Conservation (phyloP, 2,888 invertebrate genomes). For the Cylloceria caligata region DNA sequence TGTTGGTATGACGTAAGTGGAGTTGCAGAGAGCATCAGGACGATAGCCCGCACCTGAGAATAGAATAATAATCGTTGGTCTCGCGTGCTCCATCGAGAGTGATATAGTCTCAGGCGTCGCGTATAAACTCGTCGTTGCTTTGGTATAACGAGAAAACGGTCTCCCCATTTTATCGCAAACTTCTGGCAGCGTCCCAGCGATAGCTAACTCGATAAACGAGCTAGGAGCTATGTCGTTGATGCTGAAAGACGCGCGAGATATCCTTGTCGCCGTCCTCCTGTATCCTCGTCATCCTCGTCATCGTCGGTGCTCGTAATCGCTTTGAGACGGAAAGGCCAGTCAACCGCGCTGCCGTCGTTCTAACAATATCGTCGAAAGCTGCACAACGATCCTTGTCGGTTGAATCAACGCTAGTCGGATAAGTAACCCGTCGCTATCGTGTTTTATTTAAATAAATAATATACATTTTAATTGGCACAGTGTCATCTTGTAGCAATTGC, state of each 20-base stretch:
- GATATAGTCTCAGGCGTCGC: slow-evolving; percentile 40
- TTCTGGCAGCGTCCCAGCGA: slow-evolving; percentile 26
- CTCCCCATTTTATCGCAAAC: slow-evolving; percentile 22
- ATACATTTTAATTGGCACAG: slow-evolving; percentile 26
- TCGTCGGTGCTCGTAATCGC: slow-evolving; percentile 30
- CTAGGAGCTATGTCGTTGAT: not conserved
- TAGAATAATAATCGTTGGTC: slow-evolving; percentile 42
- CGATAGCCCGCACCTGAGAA: slow-evolving; percentile 40
- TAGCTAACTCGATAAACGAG: slow-evolving; percentile 5
- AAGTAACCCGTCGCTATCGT: not conserved
- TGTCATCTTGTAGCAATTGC: slow-evolving; percentile 22
- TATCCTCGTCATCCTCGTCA: slow-evolving; percentile 47
- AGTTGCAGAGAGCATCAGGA: slow-evolving; percentile 30
- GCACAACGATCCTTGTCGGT: slow-evolving; percentile 20
- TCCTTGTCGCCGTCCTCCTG: slow-evolving; percentile 18
- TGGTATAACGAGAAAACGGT: slow-evolving; percentile 50
- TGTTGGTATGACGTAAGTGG: slow-evolving; percentile 47
- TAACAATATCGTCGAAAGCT: not conserved
- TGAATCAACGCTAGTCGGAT: slow-evolving; percentile 31
- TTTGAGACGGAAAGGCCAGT: slow-evolving; percentile 58
- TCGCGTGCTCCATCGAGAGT: slow-evolving; percentile 32
- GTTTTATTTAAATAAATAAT: slow-evolving; percentile 40
- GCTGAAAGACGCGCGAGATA: slow-evolving; percentile 44
- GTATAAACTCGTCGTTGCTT: slow-evolving; percentile 25
- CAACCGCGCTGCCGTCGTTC: slow-evolving; percentile 18